Conservation (phyloP, 2,113 vertebrate genomes). For the Madoqua kirkii region DNA sequence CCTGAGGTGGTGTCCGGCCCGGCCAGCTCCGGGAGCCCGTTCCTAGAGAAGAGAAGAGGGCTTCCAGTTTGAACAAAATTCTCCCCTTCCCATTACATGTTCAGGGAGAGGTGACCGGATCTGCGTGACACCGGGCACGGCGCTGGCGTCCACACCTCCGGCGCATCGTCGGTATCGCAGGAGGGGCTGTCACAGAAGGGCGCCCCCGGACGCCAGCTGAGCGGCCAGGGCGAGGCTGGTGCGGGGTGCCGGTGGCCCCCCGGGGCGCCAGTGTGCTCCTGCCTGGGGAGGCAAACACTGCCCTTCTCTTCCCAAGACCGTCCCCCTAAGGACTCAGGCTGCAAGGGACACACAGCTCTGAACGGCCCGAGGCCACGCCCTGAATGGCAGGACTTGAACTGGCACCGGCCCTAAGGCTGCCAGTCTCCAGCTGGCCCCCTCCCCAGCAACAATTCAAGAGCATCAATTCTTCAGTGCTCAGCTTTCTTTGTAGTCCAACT, state of each 20-base stretch:
- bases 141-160: neutral
- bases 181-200: neutral
- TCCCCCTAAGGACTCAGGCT: neutral
- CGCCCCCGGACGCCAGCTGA: neutral
- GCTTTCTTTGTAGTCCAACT: too few relatives aligned
- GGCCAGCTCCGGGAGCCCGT: fast-evolving
- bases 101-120: fast-evolving
- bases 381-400: neutral
- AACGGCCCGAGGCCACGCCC: neutral
- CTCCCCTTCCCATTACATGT: neutral
- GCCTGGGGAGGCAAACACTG: neutral
- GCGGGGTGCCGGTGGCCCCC: fast-evolving
- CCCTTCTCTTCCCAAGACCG: neutral
- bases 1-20: fast-evolving
- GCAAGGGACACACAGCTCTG: neutral
- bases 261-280: fast-evolving
- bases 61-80: neutral
- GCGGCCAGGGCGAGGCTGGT: neutral
- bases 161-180: fast-evolving
- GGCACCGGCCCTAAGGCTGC: neutral
- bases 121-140: fast-evolving
- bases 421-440: neutral
- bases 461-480: too few relatives aligned
- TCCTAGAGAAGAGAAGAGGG: neutral
- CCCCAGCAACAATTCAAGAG: neutral